Evolutionary conservation across 2,888 invertebrate species (phyloP).

Genomic region (Timandra comae): DNA sequence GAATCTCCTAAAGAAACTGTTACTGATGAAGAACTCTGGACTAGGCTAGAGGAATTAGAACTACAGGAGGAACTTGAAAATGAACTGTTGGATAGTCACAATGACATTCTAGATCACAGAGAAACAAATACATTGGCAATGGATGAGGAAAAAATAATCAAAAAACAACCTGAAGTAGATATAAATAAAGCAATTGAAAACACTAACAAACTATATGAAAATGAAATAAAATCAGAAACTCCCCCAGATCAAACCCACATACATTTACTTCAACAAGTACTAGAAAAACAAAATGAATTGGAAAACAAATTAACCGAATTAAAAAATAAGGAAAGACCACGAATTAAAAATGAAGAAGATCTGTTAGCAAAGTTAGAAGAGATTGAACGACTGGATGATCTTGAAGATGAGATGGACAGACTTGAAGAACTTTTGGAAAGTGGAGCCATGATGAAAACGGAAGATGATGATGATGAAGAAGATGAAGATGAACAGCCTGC

Average conservation of each 20-base stretch:
- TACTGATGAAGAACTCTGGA: conserved; percentile 58
- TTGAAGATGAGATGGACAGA: conserved; percentile 77
- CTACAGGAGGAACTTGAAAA: conserved; percentile 77
- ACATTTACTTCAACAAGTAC: conserved; percentile 46
- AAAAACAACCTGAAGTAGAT: neutral
- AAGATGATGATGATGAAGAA: conserved; percentile 32
- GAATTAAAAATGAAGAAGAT: conserved; percentile 51
- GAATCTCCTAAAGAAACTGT: conserved; percentile 20
- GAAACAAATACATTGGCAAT: conserved; percentile 24
- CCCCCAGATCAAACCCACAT: neutral
- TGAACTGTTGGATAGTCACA: conserved; percentile 35
- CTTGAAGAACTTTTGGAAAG: conserved; percentile 33
- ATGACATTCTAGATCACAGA: conserved; percentile 17
- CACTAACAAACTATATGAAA: conserved; percentile 7
- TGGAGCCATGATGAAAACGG: conserved; percentile 3
- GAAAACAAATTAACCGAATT: conserved; percentile 45
- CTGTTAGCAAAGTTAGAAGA: conserved; percentile 69
- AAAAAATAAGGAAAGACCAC: conserved; percentile 37
- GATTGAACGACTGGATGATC: conserved; percentile 68
- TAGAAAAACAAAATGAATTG: conserved; percentile 53
- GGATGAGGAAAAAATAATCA: conserved; percentile 11
- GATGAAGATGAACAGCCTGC: conserved; percentile 22
- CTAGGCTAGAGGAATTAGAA: conserved; percentile 78
- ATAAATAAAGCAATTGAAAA: conserved; percentile 7
- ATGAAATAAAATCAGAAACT: conserved; percentile 4